A percentile compares a stretch with the other conserved stretches of the same genome.
These are phyloP conservation scores for Cavia porcellus DNA, from an alignment of 2,113 vertebrate species.

Conservation along the genomic window DNA sequence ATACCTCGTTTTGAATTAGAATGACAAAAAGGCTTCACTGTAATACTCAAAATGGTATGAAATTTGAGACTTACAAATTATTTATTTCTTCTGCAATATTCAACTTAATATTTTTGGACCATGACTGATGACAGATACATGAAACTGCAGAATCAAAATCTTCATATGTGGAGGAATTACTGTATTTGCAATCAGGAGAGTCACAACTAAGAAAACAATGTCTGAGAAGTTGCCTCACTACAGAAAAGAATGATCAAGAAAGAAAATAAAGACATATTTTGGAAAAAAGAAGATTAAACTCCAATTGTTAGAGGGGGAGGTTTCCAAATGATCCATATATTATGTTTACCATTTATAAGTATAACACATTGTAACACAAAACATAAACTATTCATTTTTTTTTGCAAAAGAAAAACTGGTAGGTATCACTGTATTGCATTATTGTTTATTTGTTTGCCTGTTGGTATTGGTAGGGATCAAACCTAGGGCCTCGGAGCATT, in stretches of 20 bases:
- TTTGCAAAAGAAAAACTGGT: not conserved
- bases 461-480: not conserved
- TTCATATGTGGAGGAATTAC: not conserved
- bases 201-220: not conserved
- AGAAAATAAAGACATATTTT: not conserved
- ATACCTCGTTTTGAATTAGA: not conserved
- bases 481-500: not conserved
- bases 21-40: not conserved
- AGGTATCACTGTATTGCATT: not conserved
- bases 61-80: not conserved
- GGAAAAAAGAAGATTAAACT: not conserved
- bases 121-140: not conserved
- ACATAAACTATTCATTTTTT: constrained; percentile 1
- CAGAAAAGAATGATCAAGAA: not conserved
- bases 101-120: not conserved
- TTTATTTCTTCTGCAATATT: not conserved
- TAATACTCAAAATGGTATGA: not conserved
- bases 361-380: not conserved
- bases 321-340: not conserved
- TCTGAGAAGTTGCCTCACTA: not conserved
- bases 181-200: not conserved
- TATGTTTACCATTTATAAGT: not conserved
- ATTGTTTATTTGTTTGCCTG: not conserved
- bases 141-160: not conserved
- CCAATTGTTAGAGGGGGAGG: not conserved